Evolutionary conservation across 2,797 vertebrate genomes (phyloP), one percentile per base, ranked within the genome.

Genomic region (Paramormyrops hopkinsi): DNA sequence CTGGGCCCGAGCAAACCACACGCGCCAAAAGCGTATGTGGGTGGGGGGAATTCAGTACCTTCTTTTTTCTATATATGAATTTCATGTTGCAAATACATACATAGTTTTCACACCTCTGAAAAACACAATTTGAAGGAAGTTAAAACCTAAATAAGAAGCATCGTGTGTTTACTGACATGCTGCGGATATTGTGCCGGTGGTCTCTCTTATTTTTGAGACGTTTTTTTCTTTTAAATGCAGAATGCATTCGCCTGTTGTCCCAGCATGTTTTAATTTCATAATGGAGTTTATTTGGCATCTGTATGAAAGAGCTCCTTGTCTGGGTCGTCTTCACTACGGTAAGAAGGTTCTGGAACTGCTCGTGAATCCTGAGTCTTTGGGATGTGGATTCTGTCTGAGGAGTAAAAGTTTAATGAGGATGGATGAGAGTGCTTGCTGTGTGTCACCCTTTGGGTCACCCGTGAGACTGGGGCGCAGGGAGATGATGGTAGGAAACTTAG

Each of bases 21-120:
- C 85, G 90, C 51, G 91, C 93, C 92, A 92, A 92, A 94, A 92
- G n/a, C 48, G 56, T 54, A n/a, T 83, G 25, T 87, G 73, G 86
- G 73, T 50, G 90, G 25, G 48, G 88, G 84, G 8, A 56, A 33
- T 54, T 53, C 87, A 51, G 41, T 50, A 44, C 44, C 17, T 19
- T 22, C 50, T 88, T 87, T 87, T 41, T 59, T 59, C 6, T 44
- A 87, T 59, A 46, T 41, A 87, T 41, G 19, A n/a, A 37, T 65
- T 90, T 50, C 73, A 89, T 90, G 93, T 90, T 88, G 93, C 90
- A 82, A 90, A 87, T 37, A 76, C 85, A 89, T 86, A 89, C 25
- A 86, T 7, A 19, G 84, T 90, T 94, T 95, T 96, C 96, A 96
- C 95, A 96, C 95, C 93, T 96, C 89, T 90, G 87, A 17, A 87